Percentiles rank a stretch among this genome's conserved stretches.
Evolutionary conservation across 1,140 invertebrate species (phyloP).

Genomic region (Penaeus japonicus): DNA sequence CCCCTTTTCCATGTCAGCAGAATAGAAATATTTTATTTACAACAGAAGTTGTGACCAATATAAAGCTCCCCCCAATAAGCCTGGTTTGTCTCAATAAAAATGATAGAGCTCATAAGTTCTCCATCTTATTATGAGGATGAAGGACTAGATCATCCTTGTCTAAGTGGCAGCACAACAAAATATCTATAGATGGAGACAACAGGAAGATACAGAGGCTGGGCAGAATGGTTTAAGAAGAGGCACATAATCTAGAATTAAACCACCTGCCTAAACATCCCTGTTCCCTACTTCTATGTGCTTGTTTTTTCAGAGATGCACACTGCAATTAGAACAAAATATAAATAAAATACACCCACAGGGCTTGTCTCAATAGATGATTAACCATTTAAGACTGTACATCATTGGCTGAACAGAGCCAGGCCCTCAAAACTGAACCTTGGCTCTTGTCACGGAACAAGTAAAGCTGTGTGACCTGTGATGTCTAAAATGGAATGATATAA

Average conservation of each 20-base stretch:
- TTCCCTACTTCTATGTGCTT: not conserved
- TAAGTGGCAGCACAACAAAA: not conserved
- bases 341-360: no score
- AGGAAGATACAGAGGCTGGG: slow-evolving; percentile 15
- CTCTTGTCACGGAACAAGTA: slow-evolving; percentile 36
- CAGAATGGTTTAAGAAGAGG: slow-evolving; percentile 23
- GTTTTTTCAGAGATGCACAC: slow-evolving; percentile 4
- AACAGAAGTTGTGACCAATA: slow-evolving; percentile 35
- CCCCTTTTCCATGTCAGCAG: not conserved
- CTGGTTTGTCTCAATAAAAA: slow-evolving; percentile 19
- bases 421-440: not conserved
- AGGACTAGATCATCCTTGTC: slow-evolving; percentile 41
- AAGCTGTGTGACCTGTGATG: slow-evolving; percentile 48
- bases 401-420: slow-evolving; percentile 47
- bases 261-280: not conserved
- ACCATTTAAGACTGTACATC: slow-evolving; percentile 41
- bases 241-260: slow-evolving; percentile 22
- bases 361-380: no score
- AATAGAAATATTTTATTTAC: slow-evolving; percentile 26
- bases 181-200: slow-evolving; percentile 17
- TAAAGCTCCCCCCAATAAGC: not conserved
- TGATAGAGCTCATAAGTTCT: slow-evolving; percentile 22
- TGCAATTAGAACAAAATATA: not conserved
- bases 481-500: slow-evolving; percentile 49
- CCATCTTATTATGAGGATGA: slow-evolving; percentile 31